Percentiles rank a stretch among this genome's conserved stretches.
Conservation (phyloP, 2,113 vertebrate genomes). For the Micronycteris hirsuta region DNA sequence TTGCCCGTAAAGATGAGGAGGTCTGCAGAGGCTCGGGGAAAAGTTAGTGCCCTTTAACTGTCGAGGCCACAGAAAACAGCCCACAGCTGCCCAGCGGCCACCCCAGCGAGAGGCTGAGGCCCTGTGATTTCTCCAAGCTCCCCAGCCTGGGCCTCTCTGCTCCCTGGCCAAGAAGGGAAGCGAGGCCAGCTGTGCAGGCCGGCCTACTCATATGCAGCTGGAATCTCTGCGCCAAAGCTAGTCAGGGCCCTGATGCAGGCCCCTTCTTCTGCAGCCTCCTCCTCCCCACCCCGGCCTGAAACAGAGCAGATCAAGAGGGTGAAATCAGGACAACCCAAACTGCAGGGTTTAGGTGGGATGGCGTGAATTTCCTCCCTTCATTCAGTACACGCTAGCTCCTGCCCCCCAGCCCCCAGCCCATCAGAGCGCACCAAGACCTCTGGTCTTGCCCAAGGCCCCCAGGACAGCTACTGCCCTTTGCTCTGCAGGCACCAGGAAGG, state of each 20-base stretch:
- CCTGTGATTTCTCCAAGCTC: slow-evolving; percentile 52
- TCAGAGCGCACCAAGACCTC: slow-evolving; percentile 63
- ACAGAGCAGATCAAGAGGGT: slow-evolving; percentile 47
- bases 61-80: slow-evolving; percentile 33
- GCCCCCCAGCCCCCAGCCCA: slow-evolving; percentile 44
- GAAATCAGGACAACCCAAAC: slow-evolving; percentile 72
- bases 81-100: slow-evolving; percentile 3
- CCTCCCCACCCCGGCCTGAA: background rate
- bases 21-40: background rate
- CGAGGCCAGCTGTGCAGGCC: slow-evolving; percentile 74
- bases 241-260: background rate
- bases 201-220: slow-evolving; percentile 66
- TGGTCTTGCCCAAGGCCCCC: background rate
- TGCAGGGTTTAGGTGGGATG: slow-evolving; percentile 27
- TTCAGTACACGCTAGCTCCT: background rate
- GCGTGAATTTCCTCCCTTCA: slow-evolving; percentile 24
- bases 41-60: background rate
- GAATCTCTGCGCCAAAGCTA: slow-evolving; percentile 58
- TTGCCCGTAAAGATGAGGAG: background rate
- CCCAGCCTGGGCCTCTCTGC: slow-evolving; percentile 76
- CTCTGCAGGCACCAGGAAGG: slow-evolving; percentile 68
- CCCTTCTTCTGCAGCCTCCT: background rate
- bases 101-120: slow-evolving; percentile 50
- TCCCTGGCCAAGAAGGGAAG: slow-evolving; percentile 76
- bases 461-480: slow-evolving; percentile 61